Conservation (phyloP, 2,797 vertebrate genomes). For the Luscinia luscinia region DNA sequence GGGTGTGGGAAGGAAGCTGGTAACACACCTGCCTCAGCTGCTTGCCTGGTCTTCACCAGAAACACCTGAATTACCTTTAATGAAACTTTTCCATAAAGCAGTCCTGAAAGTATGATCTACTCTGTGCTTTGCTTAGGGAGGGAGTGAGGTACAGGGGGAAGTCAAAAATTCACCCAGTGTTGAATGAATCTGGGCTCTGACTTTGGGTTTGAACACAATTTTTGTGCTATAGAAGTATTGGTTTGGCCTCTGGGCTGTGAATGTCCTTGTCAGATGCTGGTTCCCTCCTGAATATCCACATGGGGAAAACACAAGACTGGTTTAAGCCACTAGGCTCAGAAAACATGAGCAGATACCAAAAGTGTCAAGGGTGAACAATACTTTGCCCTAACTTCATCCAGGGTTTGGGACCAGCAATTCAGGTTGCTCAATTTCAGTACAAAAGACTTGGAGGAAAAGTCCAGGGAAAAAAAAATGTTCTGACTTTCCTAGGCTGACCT, state of each 20-base stretch:
- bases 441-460: not conserved
- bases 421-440: not conserved
- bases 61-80: not conserved
- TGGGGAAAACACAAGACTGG: not conserved
- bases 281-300: not conserved
- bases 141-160: not conserved
- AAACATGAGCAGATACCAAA: not conserved
- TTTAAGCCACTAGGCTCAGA: not conserved
- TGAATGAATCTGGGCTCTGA: not conserved
- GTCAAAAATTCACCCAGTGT: not conserved
- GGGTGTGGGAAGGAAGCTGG: not conserved
- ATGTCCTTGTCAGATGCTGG: not conserved
- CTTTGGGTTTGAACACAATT: not conserved
- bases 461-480: not conserved
- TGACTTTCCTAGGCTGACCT: not conserved
- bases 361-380: not conserved
- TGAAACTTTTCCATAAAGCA: not conserved
- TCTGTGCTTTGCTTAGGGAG: not conserved
- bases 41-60: not conserved
- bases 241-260: not conserved
- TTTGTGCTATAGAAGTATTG: not conserved
- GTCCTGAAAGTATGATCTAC: not conserved
- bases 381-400: not conserved
- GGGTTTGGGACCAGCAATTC: not conserved
- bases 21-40: not conserved